Conservation (phyloP, 2,888 invertebrate genomes). For the Volucella bombylans region DNA sequence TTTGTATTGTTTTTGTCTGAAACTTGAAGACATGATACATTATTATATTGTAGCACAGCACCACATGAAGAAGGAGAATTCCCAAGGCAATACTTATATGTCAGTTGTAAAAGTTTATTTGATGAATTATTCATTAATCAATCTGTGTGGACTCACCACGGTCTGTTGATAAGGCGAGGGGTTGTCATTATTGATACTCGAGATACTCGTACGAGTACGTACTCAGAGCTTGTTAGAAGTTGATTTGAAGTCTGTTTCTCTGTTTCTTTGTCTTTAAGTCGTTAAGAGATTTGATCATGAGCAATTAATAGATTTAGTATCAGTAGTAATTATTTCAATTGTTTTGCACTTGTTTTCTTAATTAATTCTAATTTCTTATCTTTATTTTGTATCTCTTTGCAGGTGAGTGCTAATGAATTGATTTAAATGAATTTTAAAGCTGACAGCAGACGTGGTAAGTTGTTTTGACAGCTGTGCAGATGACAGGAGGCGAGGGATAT, state of each 20-base stretch:
- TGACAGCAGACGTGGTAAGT: not conserved
- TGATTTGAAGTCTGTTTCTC: slow-evolving; percentile 20
- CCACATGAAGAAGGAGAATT: slow-evolving; percentile 23
- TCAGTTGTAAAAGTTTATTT: slow-evolving; percentile 58
- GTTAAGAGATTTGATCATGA: slow-evolving; percentile 21
- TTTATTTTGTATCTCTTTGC: slow-evolving; percentile 31
- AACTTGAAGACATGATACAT: slow-evolving; percentile 45
- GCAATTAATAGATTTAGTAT: slow-evolving; percentile 26
- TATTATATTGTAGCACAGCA: slow-evolving; percentile 8
- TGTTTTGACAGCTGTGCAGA: not conserved
- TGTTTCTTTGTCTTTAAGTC: slow-evolving; percentile 18
- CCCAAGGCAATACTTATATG: slow-evolving; percentile 69
- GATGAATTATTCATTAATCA: slow-evolving; percentile 70
- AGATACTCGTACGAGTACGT: slow-evolving; percentile 41
- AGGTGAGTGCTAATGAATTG: slow-evolving; percentile 46
- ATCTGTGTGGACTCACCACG: slow-evolving; percentile 10
- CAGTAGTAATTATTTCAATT: slow-evolving; percentile 33
- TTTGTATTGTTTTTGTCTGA: slow-evolving; percentile 34
- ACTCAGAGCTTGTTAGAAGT: slow-evolving; percentile 26
- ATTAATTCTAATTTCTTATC: slow-evolving; percentile 33
- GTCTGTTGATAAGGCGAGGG: slow-evolving; percentile 50
- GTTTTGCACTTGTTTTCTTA: slow-evolving; percentile 29
- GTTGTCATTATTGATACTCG: slow-evolving; percentile 54
- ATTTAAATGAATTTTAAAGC: slow-evolving; percentile 17
- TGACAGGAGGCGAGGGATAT: too few relatives aligned